A percentile compares a stretch with the other conserved stretches of the same genome.
Conservation (phyloP, 2,113 vertebrate species). For the Calidris pygmaea region DNA sequence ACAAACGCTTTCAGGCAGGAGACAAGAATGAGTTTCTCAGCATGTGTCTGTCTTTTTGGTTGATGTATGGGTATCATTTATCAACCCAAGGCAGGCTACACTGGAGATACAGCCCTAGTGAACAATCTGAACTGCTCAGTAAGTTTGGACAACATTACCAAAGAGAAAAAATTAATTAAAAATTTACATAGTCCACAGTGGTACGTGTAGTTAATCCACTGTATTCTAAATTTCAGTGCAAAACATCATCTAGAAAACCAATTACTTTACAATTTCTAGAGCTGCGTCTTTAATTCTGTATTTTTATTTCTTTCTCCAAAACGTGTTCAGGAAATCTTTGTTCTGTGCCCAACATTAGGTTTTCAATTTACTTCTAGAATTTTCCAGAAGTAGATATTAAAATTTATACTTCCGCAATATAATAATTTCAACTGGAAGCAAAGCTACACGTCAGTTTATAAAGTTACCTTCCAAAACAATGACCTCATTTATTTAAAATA, state of each 20-base stretch:
- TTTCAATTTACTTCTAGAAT: conserved; percentile 25
- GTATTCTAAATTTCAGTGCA: conserved; percentile 31
- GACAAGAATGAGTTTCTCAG: not conserved
- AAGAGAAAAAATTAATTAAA: conserved; percentile 40
- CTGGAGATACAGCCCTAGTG: not conserved
- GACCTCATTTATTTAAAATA: not conserved
- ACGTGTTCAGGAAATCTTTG: conserved; percentile 12
- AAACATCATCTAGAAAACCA: conserved; percentile 7
- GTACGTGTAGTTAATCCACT: conserved; percentile 26
- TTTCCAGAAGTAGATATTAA: not conserved
- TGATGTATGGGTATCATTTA: not conserved
- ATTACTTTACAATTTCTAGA: conserved; percentile 11
- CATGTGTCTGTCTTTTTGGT: not conserved
- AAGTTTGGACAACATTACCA: not conserved
- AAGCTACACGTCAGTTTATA: not conserved
- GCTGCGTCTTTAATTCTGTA: not conserved
- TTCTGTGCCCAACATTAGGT: not conserved
- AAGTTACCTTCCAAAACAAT: not conserved
- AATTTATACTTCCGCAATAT: not conserved
- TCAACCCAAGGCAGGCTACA: not conserved
- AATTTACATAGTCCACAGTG: not conserved
- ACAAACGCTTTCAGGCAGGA: not conserved
- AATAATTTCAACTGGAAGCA: not conserved
- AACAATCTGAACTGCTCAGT: not conserved
- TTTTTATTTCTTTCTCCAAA: not conserved